A percentile compares a stretch with the other conserved stretches of the same genome.
Evolutionary conservation across 1,140 invertebrate species (phyloP).

Genomic region (Caenorhabditis latens): DNA sequence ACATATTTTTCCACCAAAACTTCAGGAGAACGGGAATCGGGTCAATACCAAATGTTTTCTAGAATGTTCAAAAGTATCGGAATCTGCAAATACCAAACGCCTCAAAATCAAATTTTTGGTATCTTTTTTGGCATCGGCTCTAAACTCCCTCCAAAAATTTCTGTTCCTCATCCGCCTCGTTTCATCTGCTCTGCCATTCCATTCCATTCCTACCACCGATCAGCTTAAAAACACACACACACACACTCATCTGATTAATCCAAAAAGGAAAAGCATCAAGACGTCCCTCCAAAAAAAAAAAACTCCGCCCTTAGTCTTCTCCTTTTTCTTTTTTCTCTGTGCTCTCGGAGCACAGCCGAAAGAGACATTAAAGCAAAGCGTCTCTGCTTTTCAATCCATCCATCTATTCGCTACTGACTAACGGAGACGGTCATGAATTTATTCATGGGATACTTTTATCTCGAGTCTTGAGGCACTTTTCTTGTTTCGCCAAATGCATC

Average conservation of each 20-base stretch:
- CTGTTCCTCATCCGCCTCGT: background rate
- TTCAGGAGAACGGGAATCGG: no score
- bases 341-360: background rate
- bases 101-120: no score
- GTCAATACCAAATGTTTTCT: no score
- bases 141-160: no score
- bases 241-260: slow-evolving; percentile 40
- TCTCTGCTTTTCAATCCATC: background rate
- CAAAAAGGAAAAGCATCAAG: slow-evolving; percentile 7
- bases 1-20: no score
- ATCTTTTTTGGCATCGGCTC: no score
- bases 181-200: background rate
- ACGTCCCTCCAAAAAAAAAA: background rate
- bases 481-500: no score
- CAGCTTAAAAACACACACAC: slow-evolving; percentile 39
- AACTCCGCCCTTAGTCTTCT: background rate
- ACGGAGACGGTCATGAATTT: slow-evolving; percentile 23
- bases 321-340: background rate
- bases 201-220: background rate
- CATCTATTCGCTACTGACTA: background rate
- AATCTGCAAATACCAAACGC: no score
- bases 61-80: no score
- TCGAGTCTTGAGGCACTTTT: no score
- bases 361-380: background rate
- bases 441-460: background rate